Percentiles rank a stretch among this genome's conserved stretches.
Conservation (phyloP, 1,140 invertebrate genomes). For the Geopemphigus sp. region DNA sequence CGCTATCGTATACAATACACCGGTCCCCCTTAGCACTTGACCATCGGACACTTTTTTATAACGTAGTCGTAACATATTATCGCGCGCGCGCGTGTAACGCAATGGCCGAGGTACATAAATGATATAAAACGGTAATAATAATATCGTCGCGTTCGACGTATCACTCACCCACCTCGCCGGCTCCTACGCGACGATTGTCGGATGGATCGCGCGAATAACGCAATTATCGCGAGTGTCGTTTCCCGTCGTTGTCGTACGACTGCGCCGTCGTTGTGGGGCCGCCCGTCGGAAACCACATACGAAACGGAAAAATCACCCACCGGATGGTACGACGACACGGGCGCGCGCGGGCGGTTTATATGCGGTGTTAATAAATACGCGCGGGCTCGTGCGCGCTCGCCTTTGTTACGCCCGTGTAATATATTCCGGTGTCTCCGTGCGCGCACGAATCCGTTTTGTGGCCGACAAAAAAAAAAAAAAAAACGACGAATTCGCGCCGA, state of each 20-base stretch:
- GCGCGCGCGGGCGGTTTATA: conserved; percentile 6
- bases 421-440: neutral
- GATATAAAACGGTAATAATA: too few species aligned
- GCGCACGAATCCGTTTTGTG: conserved; percentile 3
- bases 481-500: neutral
- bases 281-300: neutral
- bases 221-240: conserved; percentile 16
- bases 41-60: too few species aligned
- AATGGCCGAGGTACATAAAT: too few species aligned
- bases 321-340: neutral
- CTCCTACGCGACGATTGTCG: conserved; percentile 25
- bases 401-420: neutral
- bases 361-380: neutral
- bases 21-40: too few species aligned
- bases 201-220: neutral
- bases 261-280: neutral
- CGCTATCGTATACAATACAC: neutral
- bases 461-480: conserved; percentile 6
- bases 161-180: conserved; percentile 12
- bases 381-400: neutral
- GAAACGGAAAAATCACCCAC: neutral
- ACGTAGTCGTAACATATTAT: too few species aligned
- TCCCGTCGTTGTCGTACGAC: neutral
- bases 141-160: conserved; percentile 8
- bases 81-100: neutral